A percentile compares a stretch with the other conserved stretches of the same genome.
Evolutionary conservation across 2,888 invertebrate species (phyloP).

Genomic region (Parnassius glacialis): DNA sequence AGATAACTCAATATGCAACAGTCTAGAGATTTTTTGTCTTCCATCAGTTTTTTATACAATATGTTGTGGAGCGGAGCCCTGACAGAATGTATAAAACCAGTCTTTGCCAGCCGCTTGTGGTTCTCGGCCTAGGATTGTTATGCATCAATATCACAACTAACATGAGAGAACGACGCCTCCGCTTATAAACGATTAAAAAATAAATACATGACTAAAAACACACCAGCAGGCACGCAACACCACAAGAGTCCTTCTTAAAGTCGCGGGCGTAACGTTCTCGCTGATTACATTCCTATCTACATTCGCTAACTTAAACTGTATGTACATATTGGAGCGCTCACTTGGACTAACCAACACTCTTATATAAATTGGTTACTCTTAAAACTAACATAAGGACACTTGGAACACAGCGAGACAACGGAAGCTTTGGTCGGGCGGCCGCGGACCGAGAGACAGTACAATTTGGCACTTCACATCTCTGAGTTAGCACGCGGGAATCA

Average conservation of each 20-base stretch:
- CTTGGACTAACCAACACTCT: slow-evolving; percentile 29
- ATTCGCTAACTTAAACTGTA: slow-evolving; percentile 47
- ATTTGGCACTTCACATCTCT: slow-evolving; percentile 34
- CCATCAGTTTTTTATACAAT: slow-evolving; percentile 15
- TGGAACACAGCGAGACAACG: slow-evolving; percentile 51
- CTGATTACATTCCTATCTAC: slow-evolving; percentile 43
- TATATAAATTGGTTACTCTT: slow-evolving; percentile 36
- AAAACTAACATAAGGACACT: slow-evolving; percentile 74
- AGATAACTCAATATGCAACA: slow-evolving; percentile 62
- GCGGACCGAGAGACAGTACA: slow-evolving; percentile 23
- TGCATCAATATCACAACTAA: slow-evolving; percentile 34
- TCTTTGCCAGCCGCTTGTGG: slow-evolving; percentile 20
- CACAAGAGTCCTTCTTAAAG: neutral
- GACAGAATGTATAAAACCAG: slow-evolving; percentile 26
- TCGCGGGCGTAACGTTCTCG: slow-evolving; percentile 14
- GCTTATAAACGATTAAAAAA: slow-evolving; percentile 39
- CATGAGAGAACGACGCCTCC: slow-evolving; percentile 28
- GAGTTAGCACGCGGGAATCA: slow-evolving; percentile 24
- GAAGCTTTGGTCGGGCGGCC: slow-evolving; percentile 42
- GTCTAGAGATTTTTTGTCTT: slow-evolving; percentile 53
- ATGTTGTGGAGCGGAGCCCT: slow-evolving; percentile 21
- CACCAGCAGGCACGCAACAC: slow-evolving; percentile 30
- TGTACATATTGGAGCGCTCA: slow-evolving; percentile 56
- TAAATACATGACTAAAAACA: slow-evolving; percentile 55
- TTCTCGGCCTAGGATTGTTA: slow-evolving; percentile 20